Percentiles rank a stretch among this genome's conserved stretches.
These are phyloP conservation scores for Apotomis capreana DNA, from an alignment of 2,888 invertebrate genomes.

Conservation along the genomic window DNA sequence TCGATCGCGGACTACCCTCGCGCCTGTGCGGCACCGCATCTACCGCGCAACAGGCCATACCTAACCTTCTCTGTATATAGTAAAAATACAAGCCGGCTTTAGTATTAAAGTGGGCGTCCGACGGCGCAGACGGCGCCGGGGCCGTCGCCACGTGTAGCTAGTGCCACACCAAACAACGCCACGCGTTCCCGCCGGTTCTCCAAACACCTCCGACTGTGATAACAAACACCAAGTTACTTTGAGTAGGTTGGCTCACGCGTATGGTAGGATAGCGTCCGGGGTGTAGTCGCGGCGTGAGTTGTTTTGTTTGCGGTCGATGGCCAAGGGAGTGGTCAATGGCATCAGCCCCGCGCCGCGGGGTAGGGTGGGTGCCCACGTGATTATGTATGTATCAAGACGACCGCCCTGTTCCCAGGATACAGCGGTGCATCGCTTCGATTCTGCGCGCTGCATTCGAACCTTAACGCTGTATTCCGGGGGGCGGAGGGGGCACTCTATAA, in stretches of 20 bases:
- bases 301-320: conserved; percentile 48
- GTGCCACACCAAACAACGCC: conserved; percentile 38
- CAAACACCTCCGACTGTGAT: conserved; percentile 59
- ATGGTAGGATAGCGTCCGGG: conserved; percentile 13
- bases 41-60: conserved; percentile 61
- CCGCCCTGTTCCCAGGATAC: conserved; percentile 47
- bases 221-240: conserved; percentile 60
- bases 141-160: conserved; percentile 53
- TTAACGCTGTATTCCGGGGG: conserved; percentile 47
- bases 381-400: conserved; percentile 52
- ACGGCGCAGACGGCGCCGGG: conserved; percentile 68
- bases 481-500: conserved; percentile 34
- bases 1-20: conserved; percentile 65
- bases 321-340: conserved; percentile 65
- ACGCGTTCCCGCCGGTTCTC: conserved; percentile 37
- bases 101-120: conserved; percentile 71
- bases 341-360: conserved; percentile 49
- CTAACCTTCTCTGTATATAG: conserved; percentile 60
- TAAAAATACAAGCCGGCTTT: conserved; percentile 60
- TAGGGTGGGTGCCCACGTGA: conserved; percentile 36
- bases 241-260: conserved; percentile 44
- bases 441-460: conserved; percentile 59
- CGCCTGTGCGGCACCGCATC: conserved; percentile 57
- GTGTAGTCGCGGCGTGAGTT: conserved; percentile 37
- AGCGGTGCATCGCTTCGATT: conserved; percentile 56